Conservation (phyloP, 2,113 vertebrate species). For the Catharus fuscescens region DNA sequence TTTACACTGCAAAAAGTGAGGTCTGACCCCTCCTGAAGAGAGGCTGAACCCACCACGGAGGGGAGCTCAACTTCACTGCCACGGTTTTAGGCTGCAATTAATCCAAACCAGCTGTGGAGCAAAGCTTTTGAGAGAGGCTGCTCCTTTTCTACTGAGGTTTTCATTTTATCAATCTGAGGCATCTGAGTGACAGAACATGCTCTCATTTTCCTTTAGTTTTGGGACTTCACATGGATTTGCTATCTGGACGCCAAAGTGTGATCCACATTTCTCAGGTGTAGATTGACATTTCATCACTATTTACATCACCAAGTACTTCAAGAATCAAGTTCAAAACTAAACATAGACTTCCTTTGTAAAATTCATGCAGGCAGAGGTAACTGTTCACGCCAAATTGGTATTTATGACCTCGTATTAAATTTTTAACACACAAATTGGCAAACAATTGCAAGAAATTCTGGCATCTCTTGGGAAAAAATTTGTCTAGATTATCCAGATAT, state of each 20-base stretch:
- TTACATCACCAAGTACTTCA: neutral
- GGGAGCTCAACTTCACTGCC: conserved; percentile 52
- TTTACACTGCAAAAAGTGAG: conserved; percentile 75
- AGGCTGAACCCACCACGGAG: conserved; percentile 55
- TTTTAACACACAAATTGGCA: neutral
- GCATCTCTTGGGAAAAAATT: neutral
- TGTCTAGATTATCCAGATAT: neutral
- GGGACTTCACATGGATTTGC: neutral
- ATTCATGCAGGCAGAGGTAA: neutral
- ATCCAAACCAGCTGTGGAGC: conserved; percentile 78
- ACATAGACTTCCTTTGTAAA: neutral
- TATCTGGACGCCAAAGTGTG: neutral
- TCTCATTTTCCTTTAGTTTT: neutral
- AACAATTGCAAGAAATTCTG: neutral
- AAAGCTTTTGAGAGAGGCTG: conserved; percentile 37
- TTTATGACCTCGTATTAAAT: neutral
- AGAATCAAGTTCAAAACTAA: conserved; percentile 14
- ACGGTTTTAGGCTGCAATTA: conserved; percentile 71
- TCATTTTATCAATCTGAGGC: conserved; percentile 53
- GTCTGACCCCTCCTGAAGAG: conserved; percentile 73
- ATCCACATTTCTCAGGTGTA: neutral
- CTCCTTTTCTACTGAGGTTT: conserved; percentile 64
- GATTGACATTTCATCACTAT: neutral
- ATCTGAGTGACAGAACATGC: neutral
- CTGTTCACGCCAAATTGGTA: neutral